Conservation (phyloP, 1,140 invertebrate species). For the Heliconius hewitsoni region DNA sequence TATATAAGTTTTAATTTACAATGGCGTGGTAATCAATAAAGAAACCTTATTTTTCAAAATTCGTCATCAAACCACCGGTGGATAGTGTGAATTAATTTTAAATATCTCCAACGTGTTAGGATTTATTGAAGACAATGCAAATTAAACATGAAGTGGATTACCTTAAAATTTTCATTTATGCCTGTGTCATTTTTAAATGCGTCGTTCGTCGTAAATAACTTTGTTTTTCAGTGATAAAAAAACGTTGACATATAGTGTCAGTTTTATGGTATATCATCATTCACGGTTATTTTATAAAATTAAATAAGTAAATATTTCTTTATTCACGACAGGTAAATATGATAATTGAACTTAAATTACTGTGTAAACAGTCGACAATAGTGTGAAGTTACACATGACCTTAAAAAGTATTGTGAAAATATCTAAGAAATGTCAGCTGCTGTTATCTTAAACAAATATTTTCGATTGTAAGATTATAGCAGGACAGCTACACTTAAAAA, state of each 20-base stretch:
- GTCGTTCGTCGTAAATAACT: constrained; percentile 16
- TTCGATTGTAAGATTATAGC: constrained; percentile 10
- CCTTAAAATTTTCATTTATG: constrained; percentile 40
- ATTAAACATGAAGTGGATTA: constrained; percentile 46
- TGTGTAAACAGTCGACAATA: background rate
- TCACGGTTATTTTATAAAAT: constrained; percentile 17
- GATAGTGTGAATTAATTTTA: constrained; percentile 37
- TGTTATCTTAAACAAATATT: constrained; percentile 12
- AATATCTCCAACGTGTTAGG: constrained; percentile 27
- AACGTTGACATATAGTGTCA: constrained; percentile 34
- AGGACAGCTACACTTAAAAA: background rate
- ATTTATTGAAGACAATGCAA: constrained; percentile 36
- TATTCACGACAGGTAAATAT: constrained; percentile 36
- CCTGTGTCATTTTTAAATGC: constrained; percentile 31
- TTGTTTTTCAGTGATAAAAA: constrained; percentile 31
- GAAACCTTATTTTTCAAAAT: constrained; percentile 39
- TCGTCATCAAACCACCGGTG: constrained; percentile 49
- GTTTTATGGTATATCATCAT: constrained; percentile 9
- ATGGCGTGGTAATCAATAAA: constrained; percentile 40
- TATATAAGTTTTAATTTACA: constrained; percentile 19
- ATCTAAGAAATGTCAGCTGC: constrained; percentile 1
- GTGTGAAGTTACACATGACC: background rate
- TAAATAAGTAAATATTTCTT: constrained; percentile 34
- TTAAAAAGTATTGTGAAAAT: background rate
- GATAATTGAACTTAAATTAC: background rate